These are phyloP conservation scores for Gymnocephalus cernua DNA, from an alignment of 2,113 vertebrate species.

Conservation along the genomic window DNA sequence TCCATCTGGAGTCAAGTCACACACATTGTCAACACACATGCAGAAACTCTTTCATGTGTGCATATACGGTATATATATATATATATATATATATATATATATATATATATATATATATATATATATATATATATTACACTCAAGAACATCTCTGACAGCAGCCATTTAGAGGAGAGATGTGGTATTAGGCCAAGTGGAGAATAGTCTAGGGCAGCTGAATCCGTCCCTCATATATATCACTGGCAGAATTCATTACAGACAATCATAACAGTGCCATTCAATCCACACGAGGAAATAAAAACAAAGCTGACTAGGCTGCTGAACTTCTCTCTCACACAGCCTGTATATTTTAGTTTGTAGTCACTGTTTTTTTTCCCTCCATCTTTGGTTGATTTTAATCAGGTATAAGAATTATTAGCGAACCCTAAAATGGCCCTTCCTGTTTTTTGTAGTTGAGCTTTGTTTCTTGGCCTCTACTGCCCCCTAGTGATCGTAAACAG, in stretches of 20 bases:
- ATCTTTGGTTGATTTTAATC: constrained; percentile 7
- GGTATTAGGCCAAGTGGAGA: constrained; percentile 48
- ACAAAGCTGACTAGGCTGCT: constrained; percentile 20
- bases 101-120: not conserved
- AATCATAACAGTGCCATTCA: constrained; percentile 61
- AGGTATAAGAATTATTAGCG: not conserved
- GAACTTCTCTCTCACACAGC: not conserved
- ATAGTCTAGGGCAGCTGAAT: constrained; percentile 37
- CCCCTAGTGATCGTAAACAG: constrained; percentile 59
- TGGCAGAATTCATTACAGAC: constrained; percentile 53
- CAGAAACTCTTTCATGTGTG: constrained; percentile 18
- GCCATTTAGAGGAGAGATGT: constrained; percentile 53
- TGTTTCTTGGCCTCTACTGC: constrained; percentile 73
- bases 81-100: too few relatives aligned
- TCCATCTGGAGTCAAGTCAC: constrained; percentile 46
- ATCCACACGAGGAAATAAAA: constrained; percentile 42
- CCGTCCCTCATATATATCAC: constrained; percentile 50
- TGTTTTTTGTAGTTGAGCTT: not conserved
- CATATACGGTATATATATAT: too few relatives aligned
- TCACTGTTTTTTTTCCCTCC: constrained; percentile 13
- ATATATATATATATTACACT: constrained; percentile 12
- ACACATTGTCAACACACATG: constrained; percentile 26
- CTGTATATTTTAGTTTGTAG: constrained; percentile 7
- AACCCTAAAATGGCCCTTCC: constrained; percentile 18
- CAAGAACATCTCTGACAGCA: constrained; percentile 48